Evolutionary conservation across 1,140 invertebrate species (phyloP), one percentile per base, ranked within the genome.

Genomic region (Zaprionus taronus): DNA sequence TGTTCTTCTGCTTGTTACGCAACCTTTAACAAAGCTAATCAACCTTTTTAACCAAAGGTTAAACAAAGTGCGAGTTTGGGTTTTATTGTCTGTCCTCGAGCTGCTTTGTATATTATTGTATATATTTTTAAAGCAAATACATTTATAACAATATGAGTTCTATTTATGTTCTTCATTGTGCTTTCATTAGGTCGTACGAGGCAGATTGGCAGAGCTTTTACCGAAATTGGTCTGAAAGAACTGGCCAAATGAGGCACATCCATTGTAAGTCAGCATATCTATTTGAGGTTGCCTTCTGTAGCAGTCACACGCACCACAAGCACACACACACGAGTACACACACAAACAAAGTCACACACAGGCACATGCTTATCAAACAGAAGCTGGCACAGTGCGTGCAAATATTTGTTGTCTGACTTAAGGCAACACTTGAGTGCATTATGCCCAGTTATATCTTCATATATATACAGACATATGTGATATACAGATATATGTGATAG

Each of bases 191-290:
- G 34, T 14, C 2, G 34, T 36, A 4, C 12, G 34, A 36, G 34
- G n/a, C 41, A 17, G 41, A n/a, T n/a, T n/a, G 15, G 41, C 28
- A n/a, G 34, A 17, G 41, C 41, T 44, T 44, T 20, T 22, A 22
- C 9, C 1, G 17, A 17, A 22, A 49, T 49, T 49, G 47, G 17
- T 7, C 38, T 2, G n/a, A n/a, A 5, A 2, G n/a, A 44, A 44
- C n/a, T n/a, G 41, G 15, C 5, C n/a, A 22, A 49, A 22, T 49
- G 20, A 12, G 17, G 47, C 47, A 49, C 20, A 22, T 49, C 47
- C 20, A 49, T 49, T 49, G 47, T 49, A 49, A 49, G 47, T 12
- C 47, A 49, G 47, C 47, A 49, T 12, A 49, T 49, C 20, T 49
- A 22, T 7, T 9, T 49, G 47, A 6, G 47, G 47, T 49, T 49